Percentiles rank a stretch among this genome's conserved stretches.
These are phyloP conservation scores for Ophiodon elongatus DNA, from an alignment of 2,113 vertebrate genomes.

Conservation along the genomic window DNA sequence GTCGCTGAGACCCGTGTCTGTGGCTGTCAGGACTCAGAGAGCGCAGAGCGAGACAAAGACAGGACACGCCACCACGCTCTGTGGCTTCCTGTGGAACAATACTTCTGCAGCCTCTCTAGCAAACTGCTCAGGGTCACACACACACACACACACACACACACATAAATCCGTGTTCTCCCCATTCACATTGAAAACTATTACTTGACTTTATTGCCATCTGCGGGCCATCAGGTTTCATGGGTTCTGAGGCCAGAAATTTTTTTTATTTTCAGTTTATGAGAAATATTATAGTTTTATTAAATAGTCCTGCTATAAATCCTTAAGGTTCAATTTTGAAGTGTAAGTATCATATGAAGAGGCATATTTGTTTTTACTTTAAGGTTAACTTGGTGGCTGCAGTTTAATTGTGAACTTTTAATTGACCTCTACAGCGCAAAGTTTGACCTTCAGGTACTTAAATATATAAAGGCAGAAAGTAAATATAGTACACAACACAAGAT, in stretches of 20 bases:
- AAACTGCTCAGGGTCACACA: background rate
- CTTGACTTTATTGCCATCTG: slow-evolving; percentile 48
- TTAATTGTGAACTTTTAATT: background rate
- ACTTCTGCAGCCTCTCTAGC: slow-evolving; percentile 12
- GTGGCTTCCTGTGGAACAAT: slow-evolving; percentile 67
- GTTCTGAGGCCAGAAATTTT: background rate
- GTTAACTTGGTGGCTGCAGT: background rate
- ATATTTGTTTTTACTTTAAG: background rate
- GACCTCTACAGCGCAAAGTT: background rate
- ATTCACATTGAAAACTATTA: background rate
- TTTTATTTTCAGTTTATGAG: background rate
- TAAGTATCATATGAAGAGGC: background rate
- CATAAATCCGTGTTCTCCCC: background rate
- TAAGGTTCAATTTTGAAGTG: background rate
- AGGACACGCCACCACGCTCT: slow-evolving; percentile 41
- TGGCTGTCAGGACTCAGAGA: background rate
- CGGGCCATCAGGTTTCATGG: slow-evolving; percentile 13
- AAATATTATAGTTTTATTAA: too few relatives aligned
- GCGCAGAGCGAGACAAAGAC: slow-evolving; percentile 19
- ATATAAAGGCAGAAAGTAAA: background rate
- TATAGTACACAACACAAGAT: too few relatives aligned
- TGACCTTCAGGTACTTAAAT: background rate
- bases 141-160: background rate
- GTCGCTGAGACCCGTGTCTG: background rate
- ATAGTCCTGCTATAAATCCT: background rate